Conservation (phyloP, 2,797 vertebrate species). For the Molothrus aeneus region DNA sequence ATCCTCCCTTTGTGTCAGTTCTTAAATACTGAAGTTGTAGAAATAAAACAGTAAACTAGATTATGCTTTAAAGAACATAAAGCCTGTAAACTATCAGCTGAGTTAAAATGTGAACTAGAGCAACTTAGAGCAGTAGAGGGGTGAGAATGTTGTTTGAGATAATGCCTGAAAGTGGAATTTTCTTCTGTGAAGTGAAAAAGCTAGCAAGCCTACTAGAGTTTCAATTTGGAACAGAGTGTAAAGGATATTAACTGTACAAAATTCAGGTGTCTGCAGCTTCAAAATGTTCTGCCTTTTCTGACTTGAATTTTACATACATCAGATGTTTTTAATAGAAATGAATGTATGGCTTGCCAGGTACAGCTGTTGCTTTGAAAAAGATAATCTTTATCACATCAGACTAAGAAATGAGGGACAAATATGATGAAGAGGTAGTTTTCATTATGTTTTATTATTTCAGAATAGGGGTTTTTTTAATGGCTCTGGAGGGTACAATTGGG, state of each 20-base stretch:
- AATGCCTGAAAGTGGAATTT: neutral
- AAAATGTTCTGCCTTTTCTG: neutral
- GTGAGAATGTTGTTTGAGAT: neutral
- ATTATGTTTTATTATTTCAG: neutral
- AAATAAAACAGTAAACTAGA: neutral
- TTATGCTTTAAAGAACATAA: neutral
- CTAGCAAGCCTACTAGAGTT: neutral
- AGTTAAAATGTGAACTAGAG: neutral
- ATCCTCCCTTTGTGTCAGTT: neutral
- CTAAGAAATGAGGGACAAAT: neutral
- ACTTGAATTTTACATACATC: neutral
- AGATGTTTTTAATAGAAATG: neutral
- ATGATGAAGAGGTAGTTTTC: neutral
- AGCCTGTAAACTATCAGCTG: neutral
- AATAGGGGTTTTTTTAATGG: accelerated
- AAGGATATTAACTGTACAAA: neutral
- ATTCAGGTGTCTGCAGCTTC: neutral
- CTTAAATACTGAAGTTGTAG: neutral
- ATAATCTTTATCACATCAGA: neutral
- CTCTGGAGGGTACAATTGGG: neutral
- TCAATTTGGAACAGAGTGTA: neutral
- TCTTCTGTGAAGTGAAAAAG: neutral
- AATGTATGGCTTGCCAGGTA: neutral
- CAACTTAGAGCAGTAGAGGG: neutral
- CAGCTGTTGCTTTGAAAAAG: neutral